A percentile compares a stretch with the other conserved stretches of the same genome.
Conservation (phyloP, 2,888 invertebrate species). For the Trachelus tabidus region DNA sequence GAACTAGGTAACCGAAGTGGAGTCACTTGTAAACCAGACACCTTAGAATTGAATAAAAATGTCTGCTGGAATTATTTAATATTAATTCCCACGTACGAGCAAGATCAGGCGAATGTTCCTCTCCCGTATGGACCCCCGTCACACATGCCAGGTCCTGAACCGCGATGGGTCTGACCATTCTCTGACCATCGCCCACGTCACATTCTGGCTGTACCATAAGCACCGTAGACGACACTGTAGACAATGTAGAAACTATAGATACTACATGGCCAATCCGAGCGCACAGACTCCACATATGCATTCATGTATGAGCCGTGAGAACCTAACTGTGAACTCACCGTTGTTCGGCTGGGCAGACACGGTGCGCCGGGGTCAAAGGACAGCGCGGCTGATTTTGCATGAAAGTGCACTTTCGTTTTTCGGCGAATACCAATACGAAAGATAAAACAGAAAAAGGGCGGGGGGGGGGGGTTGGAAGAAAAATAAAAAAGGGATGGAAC, state of each 20-base stretch:
- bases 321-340: constrained; percentile 61
- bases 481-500: constrained; percentile 20
- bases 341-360: constrained; percentile 35
- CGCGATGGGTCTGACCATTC: constrained; percentile 12
- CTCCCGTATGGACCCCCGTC: too few relatives aligned
- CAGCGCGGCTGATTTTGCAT: constrained; percentile 52
- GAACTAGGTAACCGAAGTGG: too few relatives aligned
- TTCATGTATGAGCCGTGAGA: constrained; percentile 61
- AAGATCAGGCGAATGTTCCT: too few relatives aligned
- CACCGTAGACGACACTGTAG: too few relatives aligned
- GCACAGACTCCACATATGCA: constrained; percentile 42
- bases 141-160: too few relatives aligned
- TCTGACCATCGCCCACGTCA: constrained; percentile 30
- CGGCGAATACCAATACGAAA: constrained; percentile 25
- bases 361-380: constrained; percentile 51
- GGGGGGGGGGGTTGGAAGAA: constrained; percentile 10
- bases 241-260: too few relatives aligned
- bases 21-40: too few relatives aligned
- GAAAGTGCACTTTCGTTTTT: constrained; percentile 38
- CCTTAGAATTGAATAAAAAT: too few relatives aligned
- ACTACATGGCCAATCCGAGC: neutral
- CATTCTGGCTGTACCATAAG: constrained; percentile 5
- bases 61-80: too few relatives aligned
- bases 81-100: too few relatives aligned
- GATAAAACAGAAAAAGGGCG: constrained; percentile 9